A percentile compares a stretch with the other conserved stretches of the same genome.
These are phyloP conservation scores for Malurus leucopterus DNA, from an alignment of 2,797 vertebrate genomes.

Conservation along the genomic window DNA sequence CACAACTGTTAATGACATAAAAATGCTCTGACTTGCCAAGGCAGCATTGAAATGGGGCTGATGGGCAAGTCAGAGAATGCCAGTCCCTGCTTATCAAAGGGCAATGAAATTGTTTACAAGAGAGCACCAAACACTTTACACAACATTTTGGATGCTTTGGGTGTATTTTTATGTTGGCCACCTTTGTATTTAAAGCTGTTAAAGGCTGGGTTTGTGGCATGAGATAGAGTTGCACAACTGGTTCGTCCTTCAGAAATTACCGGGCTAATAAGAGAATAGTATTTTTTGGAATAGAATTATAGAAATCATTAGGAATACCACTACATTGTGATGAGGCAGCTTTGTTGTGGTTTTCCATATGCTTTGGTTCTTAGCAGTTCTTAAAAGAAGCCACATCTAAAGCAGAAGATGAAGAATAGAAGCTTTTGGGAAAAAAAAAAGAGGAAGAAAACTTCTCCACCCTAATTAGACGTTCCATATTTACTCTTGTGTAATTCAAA, in stretches of 20 bases:
- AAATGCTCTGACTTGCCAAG: neutral
- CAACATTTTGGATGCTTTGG: accelerated
- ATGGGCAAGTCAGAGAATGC: neutral
- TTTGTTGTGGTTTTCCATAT: neutral
- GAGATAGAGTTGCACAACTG: neutral
- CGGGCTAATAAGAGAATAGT: neutral
- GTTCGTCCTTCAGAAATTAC: neutral
- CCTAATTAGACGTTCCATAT: neutral
- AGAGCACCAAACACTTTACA: neutral
- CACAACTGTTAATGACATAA: neutral
- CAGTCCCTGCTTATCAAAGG: neutral
- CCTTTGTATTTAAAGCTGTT: neutral
- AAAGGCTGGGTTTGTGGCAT: neutral
- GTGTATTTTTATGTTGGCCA: neutral
- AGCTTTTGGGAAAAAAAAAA: neutral
- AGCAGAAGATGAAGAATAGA: neutral
- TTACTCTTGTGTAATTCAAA: neutral
- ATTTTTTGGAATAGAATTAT: neutral
- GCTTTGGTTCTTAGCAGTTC: neutral
- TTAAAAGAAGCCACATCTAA: neutral
- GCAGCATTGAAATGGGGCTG: accelerated
- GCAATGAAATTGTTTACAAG: neutral
- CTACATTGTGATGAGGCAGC: neutral
- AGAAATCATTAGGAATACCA: neutral
- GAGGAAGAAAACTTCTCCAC: neutral